Evolutionary conservation across 2,113 vertebrate genomes (phyloP).

Genomic region (Elaphurus davidianus): DNA sequence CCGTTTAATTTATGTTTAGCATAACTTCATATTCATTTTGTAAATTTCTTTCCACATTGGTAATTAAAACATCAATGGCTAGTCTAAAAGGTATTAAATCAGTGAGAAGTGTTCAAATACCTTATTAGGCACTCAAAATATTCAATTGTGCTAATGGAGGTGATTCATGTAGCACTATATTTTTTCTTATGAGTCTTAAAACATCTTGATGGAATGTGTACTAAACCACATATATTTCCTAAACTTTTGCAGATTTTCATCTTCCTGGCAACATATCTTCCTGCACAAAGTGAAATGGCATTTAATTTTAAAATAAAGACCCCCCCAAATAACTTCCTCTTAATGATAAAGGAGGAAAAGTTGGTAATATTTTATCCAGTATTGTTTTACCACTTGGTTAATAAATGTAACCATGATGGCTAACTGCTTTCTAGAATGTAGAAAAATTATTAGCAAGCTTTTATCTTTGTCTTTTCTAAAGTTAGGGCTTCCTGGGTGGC

Average conservation of each 20-base stretch:
- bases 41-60: not conserved
- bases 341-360: not conserved
- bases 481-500: not conserved
- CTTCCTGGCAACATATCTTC: not conserved
- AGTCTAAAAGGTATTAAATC: not conserved
- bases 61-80: not conserved
- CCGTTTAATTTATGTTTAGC: not conserved
- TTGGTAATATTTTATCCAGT: not conserved
- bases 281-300: not conserved
- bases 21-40: not conserved
- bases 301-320: not conserved
- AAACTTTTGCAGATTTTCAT: not conserved
- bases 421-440: not conserved
- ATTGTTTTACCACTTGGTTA: not conserved
- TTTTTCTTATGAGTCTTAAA: not conserved
- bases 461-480: not conserved
- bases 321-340: not conserved
- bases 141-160: not conserved
- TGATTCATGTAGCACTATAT: not conserved
- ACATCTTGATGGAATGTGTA: not conserved
- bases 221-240: not conserved
- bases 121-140: not conserved
- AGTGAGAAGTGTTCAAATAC: not conserved
- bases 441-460: not conserved
- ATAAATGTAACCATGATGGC: not conserved